Evolutionary conservation across 2,888 invertebrate genomes (phyloP).

Genomic region (Drosophila infuscata): DNA sequence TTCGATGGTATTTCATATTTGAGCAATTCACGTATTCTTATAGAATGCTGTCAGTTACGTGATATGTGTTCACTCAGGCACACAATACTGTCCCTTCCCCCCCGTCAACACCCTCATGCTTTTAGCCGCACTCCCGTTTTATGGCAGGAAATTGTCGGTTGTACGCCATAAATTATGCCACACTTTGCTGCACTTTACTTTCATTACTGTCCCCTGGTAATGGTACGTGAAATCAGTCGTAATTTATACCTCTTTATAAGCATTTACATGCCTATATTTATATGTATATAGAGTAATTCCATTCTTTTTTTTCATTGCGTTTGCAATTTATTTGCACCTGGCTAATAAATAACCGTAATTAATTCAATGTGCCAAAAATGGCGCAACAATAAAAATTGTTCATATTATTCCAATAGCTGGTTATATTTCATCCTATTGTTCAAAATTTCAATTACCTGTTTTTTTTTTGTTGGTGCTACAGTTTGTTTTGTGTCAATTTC

Average conservation of each 20-base stretch:
- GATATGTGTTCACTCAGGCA: constrained; percentile 3
- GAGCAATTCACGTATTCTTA: not conserved
- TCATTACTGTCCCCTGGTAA: constrained; percentile 41
- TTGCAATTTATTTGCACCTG: constrained; percentile 61
- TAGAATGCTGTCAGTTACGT: constrained; percentile 1
- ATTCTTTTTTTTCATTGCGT: constrained; percentile 21
- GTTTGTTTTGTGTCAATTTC: constrained; percentile 27
- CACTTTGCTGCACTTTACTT: constrained; percentile 45
- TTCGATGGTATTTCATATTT: not conserved
- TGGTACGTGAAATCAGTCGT: constrained; percentile 55
- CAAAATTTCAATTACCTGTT: constrained; percentile 25
- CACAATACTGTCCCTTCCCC: not conserved
- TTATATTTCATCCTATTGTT: constrained; percentile 25
- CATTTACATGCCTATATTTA: constrained; percentile 44
- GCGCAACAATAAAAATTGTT: constrained; percentile 17
- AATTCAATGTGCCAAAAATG: constrained; percentile 62
- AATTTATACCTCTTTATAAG: constrained; percentile 53
- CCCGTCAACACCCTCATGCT: not conserved
- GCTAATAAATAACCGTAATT: constrained; percentile 70
- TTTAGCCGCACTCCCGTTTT: constrained; percentile 21
- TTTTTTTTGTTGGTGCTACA: not conserved
- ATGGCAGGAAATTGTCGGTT: constrained; percentile 54
- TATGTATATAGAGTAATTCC: constrained; percentile 7
- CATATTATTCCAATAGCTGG: constrained; percentile 4
- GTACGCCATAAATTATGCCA: constrained; percentile 60